phyloP scores from a whole-genome alignment of 1,140 invertebrate genomes.

The Artemia franciscana region DNA sequence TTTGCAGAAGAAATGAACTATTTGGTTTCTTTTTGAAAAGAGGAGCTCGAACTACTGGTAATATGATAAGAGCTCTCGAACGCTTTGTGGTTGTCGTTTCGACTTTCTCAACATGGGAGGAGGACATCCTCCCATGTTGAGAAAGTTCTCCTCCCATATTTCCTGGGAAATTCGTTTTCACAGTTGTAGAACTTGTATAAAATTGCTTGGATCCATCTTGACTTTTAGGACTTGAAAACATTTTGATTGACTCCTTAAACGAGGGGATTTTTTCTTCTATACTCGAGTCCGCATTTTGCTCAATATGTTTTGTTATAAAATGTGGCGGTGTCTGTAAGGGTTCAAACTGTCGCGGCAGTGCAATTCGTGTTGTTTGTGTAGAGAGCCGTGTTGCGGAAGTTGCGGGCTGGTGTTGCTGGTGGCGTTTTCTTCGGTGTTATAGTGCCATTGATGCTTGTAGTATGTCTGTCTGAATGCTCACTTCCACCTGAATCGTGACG shows the following conservation, averaged over 20 bases:
- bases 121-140: background rate
- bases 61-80: background rate
- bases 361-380: background rate
- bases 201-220: constrained; percentile 2
- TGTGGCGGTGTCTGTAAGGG: constrained; percentile 2
- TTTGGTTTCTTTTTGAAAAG: background rate
- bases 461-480: background rate
- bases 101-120: background rate
- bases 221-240: constrained; percentile 4
- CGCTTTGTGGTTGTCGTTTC: background rate
- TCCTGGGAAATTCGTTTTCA: too few species aligned
- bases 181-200: constrained; percentile 4
- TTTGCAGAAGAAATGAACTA: too few species aligned
- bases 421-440: constrained; percentile 6
- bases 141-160: too few species aligned
- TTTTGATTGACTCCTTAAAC: constrained; percentile 7
- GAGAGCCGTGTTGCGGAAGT: constrained; percentile 1
- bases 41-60: background rate
- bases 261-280: constrained; percentile 5
- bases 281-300: background rate
- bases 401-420: constrained; percentile 7
- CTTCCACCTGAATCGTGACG: background rate
- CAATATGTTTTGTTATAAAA: background rate
- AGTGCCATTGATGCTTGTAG: background rate
- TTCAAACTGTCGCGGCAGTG: background rate